phyloP scores from a whole-genome alignment of 2,888 invertebrate species.

The Macrosiphum euphorbiae region DNA sequence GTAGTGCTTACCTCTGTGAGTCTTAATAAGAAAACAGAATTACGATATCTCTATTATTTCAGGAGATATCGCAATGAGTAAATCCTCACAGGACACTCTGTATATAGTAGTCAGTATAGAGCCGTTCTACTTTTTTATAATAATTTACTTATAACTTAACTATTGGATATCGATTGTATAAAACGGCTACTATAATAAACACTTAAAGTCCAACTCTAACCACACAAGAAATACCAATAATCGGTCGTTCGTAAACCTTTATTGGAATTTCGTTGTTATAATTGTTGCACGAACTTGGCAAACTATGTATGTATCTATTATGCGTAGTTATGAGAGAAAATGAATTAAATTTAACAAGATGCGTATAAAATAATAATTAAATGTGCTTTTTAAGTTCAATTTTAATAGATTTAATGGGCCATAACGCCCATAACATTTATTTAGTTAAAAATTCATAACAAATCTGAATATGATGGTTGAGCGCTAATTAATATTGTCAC shows the following conservation, averaged over 20 bases:
- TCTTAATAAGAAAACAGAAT: too few relatives aligned
- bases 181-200: neutral
- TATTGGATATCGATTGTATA: neutral
- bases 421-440: too few relatives aligned
- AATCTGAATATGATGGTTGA: neutral
- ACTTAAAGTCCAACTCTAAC: neutral
- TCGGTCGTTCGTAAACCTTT: neutral
- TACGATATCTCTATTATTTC: too few relatives aligned
- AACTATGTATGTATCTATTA: neutral
- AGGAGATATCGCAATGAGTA: too few relatives aligned
- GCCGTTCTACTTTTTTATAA: neutral
- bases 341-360: neutral
- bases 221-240: neutral
- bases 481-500: neutral
- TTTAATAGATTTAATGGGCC: too few relatives aligned
- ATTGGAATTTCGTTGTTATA: neutral
- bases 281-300: neutral
- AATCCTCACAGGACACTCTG: too few relatives aligned
- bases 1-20: too few relatives aligned
- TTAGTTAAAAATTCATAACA: too few relatives aligned
- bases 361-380: neutral
- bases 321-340: neutral
- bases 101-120: neutral
- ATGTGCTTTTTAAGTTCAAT: neutral
- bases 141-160: neutral